These are phyloP conservation scores for Neuroterus valhalla DNA, from an alignment of 1,140 invertebrate species.

Conservation along the genomic window DNA sequence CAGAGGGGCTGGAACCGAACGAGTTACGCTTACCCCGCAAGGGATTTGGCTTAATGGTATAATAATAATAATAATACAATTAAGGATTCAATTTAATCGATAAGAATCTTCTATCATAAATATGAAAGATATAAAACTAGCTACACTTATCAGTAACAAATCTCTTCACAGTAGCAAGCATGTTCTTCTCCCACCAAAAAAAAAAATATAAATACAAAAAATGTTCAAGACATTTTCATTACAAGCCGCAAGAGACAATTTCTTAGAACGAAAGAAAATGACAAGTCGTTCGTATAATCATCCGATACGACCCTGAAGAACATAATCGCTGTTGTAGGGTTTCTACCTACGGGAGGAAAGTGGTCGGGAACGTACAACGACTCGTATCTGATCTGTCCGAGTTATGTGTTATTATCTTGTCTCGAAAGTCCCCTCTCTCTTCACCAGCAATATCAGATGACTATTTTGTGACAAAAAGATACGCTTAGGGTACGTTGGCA, in stretches of 20 bases:
- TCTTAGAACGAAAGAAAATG: slow-evolving; percentile 27
- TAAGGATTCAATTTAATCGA: neutral
- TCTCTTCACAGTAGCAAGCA: slow-evolving; percentile 22
- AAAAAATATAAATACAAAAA: neutral
- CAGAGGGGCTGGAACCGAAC: too few species aligned
- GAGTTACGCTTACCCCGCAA: too few species aligned
- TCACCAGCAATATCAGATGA: slow-evolving; percentile 54
- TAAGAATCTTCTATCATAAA: neutral
- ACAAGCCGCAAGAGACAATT: neutral
- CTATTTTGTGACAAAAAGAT: slow-evolving; percentile 60
- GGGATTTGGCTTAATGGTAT: too few species aligned
- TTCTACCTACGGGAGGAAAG: slow-evolving; percentile 45
- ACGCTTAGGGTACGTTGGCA: slow-evolving; percentile 14
- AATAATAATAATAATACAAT: too few species aligned
- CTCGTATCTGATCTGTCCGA: slow-evolving; percentile 61
- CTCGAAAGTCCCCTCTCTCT: slow-evolving; percentile 45
- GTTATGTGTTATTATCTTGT: slow-evolving; percentile 65
- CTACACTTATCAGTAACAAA: neutral
- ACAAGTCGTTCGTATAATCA: slow-evolving; percentile 10
- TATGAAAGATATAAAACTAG: neutral
- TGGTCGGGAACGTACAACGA: slow-evolving; percentile 35
- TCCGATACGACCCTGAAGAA: slow-evolving; percentile 41
- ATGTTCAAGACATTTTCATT: neutral
- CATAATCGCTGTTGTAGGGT: slow-evolving; percentile 46
- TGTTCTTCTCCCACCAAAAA: neutral